Conservation (phyloP, 2,888 invertebrate species). For the Epinotia nisella region DNA sequence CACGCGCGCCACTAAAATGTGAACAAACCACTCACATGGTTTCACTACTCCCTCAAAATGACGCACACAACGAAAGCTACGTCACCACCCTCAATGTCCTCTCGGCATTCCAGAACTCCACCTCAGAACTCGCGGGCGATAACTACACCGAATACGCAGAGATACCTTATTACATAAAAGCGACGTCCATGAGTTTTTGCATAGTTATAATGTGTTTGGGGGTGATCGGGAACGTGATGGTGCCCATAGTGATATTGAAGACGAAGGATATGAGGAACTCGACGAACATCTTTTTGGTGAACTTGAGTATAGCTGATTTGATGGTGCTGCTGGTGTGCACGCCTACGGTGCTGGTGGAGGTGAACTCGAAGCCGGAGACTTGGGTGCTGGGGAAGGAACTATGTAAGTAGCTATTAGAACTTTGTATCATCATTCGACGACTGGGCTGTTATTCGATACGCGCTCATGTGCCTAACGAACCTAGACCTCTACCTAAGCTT, state of each 20-base stretch:
- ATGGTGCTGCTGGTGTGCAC: constrained; percentile 96
- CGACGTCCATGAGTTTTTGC: constrained; percentile 94
- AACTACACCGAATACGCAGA: constrained; percentile 82
- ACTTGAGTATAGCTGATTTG: constrained; percentile 96
- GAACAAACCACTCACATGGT: constrained; percentile 72
- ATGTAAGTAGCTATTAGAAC: constrained; percentile 89
- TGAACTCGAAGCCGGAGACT: constrained; percentile 95
- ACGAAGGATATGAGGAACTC: constrained; percentile 98
- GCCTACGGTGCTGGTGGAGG: constrained; percentile 96
- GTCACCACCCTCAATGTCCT: constrained; percentile 14
- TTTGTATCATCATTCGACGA: too few species aligned
- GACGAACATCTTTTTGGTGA: constrained; percentile 97
- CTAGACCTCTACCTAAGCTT: too few species aligned
- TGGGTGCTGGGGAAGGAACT: constrained; percentile 96
- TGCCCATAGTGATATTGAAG: constrained; percentile 95
- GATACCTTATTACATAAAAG: constrained; percentile 94
- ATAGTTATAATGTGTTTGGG: constrained; percentile 95
- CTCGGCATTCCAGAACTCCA: constrained; percentile 47
- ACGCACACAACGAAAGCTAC: constrained; percentile 57
- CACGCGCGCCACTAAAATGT: constrained; percentile 58
- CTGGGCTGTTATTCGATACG: too few species aligned
- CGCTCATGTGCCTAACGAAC: too few species aligned
- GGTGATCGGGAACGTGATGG: constrained; percentile 96
- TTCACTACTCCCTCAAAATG: constrained; percentile 71
- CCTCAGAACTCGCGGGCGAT: constrained; percentile 61